Conservation (phyloP, 2,888 invertebrate genomes). For the Stenurella melanura region DNA sequence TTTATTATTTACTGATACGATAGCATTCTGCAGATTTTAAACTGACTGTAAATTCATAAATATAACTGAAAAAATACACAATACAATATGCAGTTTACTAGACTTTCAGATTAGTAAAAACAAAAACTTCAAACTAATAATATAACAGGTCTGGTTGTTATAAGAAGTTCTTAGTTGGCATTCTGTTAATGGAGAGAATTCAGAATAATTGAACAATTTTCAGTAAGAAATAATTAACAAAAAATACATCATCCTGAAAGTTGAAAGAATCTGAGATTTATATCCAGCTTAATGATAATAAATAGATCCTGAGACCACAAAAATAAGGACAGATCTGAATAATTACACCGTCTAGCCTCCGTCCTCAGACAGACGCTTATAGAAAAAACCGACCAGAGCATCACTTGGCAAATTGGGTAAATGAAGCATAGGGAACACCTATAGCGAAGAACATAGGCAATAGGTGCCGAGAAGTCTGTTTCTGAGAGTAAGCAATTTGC, state of each 20-base stretch:
- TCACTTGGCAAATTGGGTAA: constrained; percentile 29
- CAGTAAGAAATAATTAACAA: background rate
- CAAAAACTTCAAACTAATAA: too few species aligned
- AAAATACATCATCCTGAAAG: background rate
- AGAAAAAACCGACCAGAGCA: constrained; percentile 29
- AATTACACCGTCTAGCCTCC: constrained; percentile 46
- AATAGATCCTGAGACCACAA: constrained; percentile 19
- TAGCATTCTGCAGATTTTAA: too few species aligned
- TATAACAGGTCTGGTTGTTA: too few species aligned
- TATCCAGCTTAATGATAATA: constrained; percentile 19
- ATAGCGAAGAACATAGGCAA: constrained; percentile 29
- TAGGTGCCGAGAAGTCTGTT: constrained; percentile 27
- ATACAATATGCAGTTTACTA: too few species aligned
- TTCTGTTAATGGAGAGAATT: too few species aligned
- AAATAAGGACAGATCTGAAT: constrained; percentile 36
- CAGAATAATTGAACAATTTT: too few species aligned
- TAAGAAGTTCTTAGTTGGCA: too few species aligned
- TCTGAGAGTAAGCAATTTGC: constrained; percentile 23
- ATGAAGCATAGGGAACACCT: constrained; percentile 28
- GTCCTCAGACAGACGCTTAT: constrained; percentile 28
- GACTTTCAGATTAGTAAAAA: too few species aligned
- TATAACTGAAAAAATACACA: too few species aligned
- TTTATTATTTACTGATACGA: too few species aligned
- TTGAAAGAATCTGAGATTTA: constrained; percentile 25
- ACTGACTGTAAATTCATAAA: too few species aligned